Percentiles rank a stretch among this genome's conserved stretches.
Conservation (phyloP, 2,797 vertebrate species). For the Liparis tanakae region DNA sequence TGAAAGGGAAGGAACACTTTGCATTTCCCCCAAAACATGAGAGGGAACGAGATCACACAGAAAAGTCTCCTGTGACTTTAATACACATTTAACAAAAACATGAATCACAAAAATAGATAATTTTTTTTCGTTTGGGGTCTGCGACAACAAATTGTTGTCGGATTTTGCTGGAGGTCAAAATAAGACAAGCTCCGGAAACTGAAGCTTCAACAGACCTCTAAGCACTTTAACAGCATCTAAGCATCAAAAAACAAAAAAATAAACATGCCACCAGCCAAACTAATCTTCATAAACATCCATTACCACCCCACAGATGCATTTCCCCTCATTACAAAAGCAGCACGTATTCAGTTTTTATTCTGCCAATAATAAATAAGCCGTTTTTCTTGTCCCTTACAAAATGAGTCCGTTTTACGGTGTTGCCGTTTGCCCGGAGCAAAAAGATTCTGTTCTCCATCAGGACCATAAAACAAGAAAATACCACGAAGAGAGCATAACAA, state of each 20-base stretch:
- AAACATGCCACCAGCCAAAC: constrained; percentile 16
- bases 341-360: constrained; percentile 30
- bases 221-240: constrained; percentile 21
- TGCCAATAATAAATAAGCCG: constrained; percentile 49
- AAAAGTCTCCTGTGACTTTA: background rate
- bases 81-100: constrained; percentile 30
- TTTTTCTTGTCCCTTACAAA: constrained; percentile 29
- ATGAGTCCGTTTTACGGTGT: background rate
- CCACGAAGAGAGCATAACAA: constrained; percentile 14
- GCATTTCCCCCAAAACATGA: constrained; percentile 6
- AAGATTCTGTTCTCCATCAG: background rate
- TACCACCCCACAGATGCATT: constrained; percentile 4
- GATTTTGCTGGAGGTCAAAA: constrained; percentile 40
- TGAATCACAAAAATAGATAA: constrained; percentile 25
- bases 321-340: constrained; percentile 20
- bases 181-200: constrained; percentile 14
- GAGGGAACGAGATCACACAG: background rate
- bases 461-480: constrained; percentile 17
- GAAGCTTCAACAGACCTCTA: constrained; percentile 24
- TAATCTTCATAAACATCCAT: constrained; percentile 5
- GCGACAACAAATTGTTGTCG: background rate
- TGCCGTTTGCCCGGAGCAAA: constrained; percentile 14
- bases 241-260: background rate
- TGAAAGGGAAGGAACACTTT: constrained; percentile 23
- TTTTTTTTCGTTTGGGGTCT: background rate